Evolutionary conservation across 2,888 invertebrate species (phyloP).

Genomic region (Chrysopilus asiliformis): DNA sequence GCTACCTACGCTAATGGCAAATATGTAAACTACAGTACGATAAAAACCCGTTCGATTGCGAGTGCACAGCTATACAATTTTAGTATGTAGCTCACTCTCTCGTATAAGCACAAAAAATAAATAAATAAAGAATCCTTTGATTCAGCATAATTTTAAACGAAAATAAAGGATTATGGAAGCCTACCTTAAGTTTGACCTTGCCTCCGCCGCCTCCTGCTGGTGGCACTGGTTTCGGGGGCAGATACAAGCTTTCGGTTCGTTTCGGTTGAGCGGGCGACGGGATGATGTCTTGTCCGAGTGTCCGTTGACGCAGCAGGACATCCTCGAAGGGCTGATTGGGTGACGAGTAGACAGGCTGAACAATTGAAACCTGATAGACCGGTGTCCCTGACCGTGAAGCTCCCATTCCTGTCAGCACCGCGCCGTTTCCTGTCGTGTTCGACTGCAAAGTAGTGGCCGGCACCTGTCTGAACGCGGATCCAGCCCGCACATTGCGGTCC

Average conservation of each 20-base stretch:
- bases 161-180: conserved; percentile 12
- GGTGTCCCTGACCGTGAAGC: conserved; percentile 41
- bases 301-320: conserved; percentile 63
- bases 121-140: conserved; percentile 3
- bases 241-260: conserved; percentile 79
- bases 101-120: conserved; percentile 1
- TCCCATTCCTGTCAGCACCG: conserved; percentile 40
- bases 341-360: conserved; percentile 34
- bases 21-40: no score
- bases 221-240: conserved; percentile 45
- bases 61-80: no score
- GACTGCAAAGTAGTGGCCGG: conserved; percentile 33
- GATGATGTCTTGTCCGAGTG: conserved; percentile 76
- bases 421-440: conserved; percentile 47
- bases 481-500: conserved; percentile 39
- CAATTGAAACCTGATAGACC: conserved; percentile 29
- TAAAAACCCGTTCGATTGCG: no score
- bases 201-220: conserved; percentile 35
- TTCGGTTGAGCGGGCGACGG: conserved; percentile 80
- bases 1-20: no score
- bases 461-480: conserved; percentile 40
- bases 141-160: neutral
- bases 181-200: conserved; percentile 35
- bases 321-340: conserved; percentile 64
- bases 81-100: no score